Base-by-base conservation (phyloP, 2,113 vertebrate species). In the Labrus mixtus region DNA sequence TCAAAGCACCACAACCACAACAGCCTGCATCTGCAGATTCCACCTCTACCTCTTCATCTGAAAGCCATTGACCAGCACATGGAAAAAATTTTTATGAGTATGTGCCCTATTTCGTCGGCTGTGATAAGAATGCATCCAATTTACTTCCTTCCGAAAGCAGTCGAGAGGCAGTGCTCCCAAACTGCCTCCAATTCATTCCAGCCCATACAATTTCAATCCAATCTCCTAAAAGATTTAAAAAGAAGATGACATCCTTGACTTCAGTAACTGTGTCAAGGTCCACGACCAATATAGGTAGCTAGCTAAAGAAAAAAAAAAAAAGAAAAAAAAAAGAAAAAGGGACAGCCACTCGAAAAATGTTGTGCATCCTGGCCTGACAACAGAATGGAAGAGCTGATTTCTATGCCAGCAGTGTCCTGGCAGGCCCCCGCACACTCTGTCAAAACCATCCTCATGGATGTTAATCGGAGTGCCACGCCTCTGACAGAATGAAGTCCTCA, bases 381-480 rank as follows among this genome's bases (percentile, higher is more conserved):
- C 45, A 56, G 41, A 46, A 43, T 29, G 51, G 70, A 79, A 70
- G 50, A 29, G 46, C 59, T 3, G 16, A 79, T 60, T 69, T 7
- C 37, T 29, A n/a, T 41, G 12, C 19, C 36, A 20, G 57, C 22
- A 33, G 19, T 45, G 41, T 59, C 76, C 29, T 17, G 4, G 20
- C 54, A 46, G 57, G n/a, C 37, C 22, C 68, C 33, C 43, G n/a
- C n/a, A 20, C 60, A 37, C 56, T 4, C 71, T 71, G 81, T 78
- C 87, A 83, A 39, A 68, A 51, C 48, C 64, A 8, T 45, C 55
- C 57, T 65, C 20, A 11, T 17, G 73, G 80, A 72, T 68, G 76
- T 37, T 86, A 89, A 87, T 90, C 78, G 73, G 53, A 74, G 80
- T 20, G 65, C 68, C 73, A 73, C 48, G 73, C 82, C 82, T 83